Evolutionary conservation across 2,888 invertebrate genomes (phyloP).

Genomic region (Elysia crispata): DNA sequence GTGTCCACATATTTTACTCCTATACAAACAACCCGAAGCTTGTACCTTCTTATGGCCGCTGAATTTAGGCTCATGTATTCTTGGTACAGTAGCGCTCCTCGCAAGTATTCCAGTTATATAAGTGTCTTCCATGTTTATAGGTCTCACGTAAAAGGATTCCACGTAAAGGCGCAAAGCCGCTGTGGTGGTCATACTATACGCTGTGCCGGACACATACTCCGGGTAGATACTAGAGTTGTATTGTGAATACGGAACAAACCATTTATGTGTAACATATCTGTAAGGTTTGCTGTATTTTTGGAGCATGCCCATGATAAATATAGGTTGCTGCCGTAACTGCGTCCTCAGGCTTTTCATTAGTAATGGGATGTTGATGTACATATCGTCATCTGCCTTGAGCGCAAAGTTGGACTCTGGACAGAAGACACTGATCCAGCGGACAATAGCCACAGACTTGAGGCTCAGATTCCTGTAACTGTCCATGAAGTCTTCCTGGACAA

Average conservation of each 20-base stretch:
- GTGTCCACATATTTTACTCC: slow-evolving; percentile 61
- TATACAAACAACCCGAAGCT: slow-evolving; percentile 60
- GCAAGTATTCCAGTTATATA: slow-evolving; percentile 94
- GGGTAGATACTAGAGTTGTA: slow-evolving; percentile 88
- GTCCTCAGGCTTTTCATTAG: slow-evolving; percentile 51
- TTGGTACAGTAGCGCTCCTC: slow-evolving; percentile 82
- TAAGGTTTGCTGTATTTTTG: slow-evolving; percentile 77
- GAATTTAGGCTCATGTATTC: slow-evolving; percentile 61
- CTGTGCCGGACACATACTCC: slow-evolving; percentile 95
- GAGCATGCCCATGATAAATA: slow-evolving; percentile 76
- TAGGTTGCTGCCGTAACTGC: slow-evolving; percentile 35
- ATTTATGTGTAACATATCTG: slow-evolving; percentile 80
- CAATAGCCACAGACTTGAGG: slow-evolving; percentile 77
- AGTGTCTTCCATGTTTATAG: slow-evolving; percentile 93
- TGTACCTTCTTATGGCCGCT: slow-evolving; percentile 51
- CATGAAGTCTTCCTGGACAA: slow-evolving; percentile 74
- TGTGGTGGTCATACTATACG: slow-evolving; percentile 89
- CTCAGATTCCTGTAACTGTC: slow-evolving; percentile 78
- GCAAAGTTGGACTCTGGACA: slow-evolving; percentile 75
- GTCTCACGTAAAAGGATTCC: slow-evolving; percentile 84
- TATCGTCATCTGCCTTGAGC: slow-evolving; percentile 75
- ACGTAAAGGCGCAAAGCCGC: slow-evolving; percentile 85
- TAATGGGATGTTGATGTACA: slow-evolving; percentile 59
- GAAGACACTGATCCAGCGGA: slow-evolving; percentile 76
- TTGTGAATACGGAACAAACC: slow-evolving; percentile 88